phyloP scores from a whole-genome alignment of 2,888 invertebrate species.

The Parelbella ahira region DNA sequence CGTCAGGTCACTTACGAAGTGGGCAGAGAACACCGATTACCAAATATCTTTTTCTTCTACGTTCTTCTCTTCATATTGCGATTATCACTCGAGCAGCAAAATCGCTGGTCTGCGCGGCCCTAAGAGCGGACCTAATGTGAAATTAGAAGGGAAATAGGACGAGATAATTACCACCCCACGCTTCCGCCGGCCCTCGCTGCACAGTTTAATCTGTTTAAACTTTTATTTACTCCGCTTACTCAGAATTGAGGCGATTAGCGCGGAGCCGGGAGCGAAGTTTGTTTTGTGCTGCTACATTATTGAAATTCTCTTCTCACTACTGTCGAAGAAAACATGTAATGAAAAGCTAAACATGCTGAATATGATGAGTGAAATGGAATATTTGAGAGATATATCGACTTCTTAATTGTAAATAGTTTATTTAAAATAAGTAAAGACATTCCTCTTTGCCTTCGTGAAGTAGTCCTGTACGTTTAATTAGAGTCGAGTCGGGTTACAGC shows the following conservation, averaged over 20 bases:
- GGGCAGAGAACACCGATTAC: too few species aligned
- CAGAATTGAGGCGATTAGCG: slow-evolving; percentile 67
- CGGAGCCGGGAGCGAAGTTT: slow-evolving; percentile 43
- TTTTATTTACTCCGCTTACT: slow-evolving; percentile 71
- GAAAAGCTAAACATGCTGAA: too few species aligned
- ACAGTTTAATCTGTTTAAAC: slow-evolving; percentile 75
- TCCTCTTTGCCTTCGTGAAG: not conserved
- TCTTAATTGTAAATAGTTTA: too few species aligned
- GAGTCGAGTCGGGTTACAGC: slow-evolving; percentile 7
- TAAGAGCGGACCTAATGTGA: slow-evolving; percentile 59
- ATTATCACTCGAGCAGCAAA: too few species aligned
- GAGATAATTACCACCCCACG: slow-evolving; percentile 64
- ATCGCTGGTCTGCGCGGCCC: slow-evolving; percentile 41
- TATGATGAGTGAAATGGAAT: too few species aligned
- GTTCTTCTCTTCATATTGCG: too few species aligned
- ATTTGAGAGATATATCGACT: too few species aligned
- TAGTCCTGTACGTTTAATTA: slow-evolving; percentile 17
- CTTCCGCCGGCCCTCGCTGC: slow-evolving; percentile 53
- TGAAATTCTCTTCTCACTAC: slow-evolving; percentile 1
- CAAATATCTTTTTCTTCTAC: too few species aligned
- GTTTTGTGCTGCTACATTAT: slow-evolving; percentile 34
- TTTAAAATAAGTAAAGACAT: too few species aligned
- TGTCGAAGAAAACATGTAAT: too few species aligned
- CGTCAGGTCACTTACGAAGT: too few species aligned
- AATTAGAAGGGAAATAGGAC: slow-evolving; percentile 76